A percentile compares a stretch with the other conserved stretches of the same genome.
Conservation (phyloP, 2,797 vertebrate genomes). For the Dryobates pubescens region DNA sequence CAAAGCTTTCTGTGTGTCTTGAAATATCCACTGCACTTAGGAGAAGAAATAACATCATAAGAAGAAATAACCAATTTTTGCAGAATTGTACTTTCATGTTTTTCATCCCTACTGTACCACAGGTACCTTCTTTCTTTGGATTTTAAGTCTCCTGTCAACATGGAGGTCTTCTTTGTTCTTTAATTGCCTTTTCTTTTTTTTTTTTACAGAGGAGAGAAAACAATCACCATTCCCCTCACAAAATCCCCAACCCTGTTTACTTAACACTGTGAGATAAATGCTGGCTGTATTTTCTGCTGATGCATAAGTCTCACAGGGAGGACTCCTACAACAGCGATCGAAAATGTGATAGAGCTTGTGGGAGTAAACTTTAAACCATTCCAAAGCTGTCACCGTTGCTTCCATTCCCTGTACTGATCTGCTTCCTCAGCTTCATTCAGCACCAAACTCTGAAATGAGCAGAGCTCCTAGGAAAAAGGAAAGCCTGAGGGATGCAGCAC, state of each 20-base stretch:
- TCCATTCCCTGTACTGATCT: not conserved
- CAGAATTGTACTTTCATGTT: not conserved
- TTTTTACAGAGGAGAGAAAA: not conserved
- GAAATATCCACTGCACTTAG: not conserved
- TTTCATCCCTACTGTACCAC: not conserved
- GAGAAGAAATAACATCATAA: not conserved
- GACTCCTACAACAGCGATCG: not conserved
- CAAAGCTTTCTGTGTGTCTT: not conserved
- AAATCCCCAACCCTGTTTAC: not conserved
- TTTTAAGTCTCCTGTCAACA: not conserved
- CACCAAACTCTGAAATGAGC: not conserved
- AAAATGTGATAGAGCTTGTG: not conserved
- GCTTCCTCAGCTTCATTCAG: not conserved
- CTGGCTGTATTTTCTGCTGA: not conserved
- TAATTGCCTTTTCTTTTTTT: not conserved
- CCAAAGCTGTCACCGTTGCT: not conserved
- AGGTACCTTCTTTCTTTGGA: not conserved
- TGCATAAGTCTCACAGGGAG: not conserved
- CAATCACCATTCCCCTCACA: fast-evolving
- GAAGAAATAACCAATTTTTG: not conserved
- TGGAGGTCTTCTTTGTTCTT: not conserved
- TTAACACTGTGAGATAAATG: not conserved
- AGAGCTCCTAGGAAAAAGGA: not conserved
- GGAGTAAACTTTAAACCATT: constrained; percentile 34
- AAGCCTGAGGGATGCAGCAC: not conserved